Percentiles rank a stretch among this genome's conserved stretches.
Conservation (phyloP, 2,113 vertebrate species). For the Micromys minutus region DNA sequence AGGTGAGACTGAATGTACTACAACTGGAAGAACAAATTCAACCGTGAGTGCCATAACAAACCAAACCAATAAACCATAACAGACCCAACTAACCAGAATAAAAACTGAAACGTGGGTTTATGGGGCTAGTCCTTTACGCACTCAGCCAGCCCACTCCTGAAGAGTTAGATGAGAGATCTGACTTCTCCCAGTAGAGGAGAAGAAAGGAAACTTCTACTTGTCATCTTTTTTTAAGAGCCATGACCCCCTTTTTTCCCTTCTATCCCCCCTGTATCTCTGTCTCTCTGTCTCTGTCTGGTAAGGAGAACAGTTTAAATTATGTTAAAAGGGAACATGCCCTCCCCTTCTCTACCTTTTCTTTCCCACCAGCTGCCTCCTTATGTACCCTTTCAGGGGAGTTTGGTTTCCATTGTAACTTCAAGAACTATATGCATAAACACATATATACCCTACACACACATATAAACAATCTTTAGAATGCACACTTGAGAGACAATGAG, state of each 20-base stretch:
- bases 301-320: neutral
- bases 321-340: no score
- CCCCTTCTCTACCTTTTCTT: neutral
- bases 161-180: neutral
- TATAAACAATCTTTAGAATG: neutral
- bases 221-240: neutral
- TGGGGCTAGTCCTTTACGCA: neutral
- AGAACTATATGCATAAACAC: neutral
- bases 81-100: neutral
- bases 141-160: neutral
- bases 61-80: neutral
- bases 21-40: slow-evolving; percentile 24
- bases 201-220: neutral
- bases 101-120: neutral
- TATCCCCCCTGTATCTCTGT: neutral
- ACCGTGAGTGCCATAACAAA: neutral
- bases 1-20: slow-evolving; percentile 1
- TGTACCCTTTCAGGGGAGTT: no score
- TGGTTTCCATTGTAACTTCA: neutral
- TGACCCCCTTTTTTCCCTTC: neutral
- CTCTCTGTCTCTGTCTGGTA: no score
- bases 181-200: neutral
- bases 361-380: neutral
- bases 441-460: neutral
- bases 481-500: neutral